Evolutionary conservation across 2,113 vertebrate genomes (phyloP).

Genomic region (Bos indicus): DNA sequence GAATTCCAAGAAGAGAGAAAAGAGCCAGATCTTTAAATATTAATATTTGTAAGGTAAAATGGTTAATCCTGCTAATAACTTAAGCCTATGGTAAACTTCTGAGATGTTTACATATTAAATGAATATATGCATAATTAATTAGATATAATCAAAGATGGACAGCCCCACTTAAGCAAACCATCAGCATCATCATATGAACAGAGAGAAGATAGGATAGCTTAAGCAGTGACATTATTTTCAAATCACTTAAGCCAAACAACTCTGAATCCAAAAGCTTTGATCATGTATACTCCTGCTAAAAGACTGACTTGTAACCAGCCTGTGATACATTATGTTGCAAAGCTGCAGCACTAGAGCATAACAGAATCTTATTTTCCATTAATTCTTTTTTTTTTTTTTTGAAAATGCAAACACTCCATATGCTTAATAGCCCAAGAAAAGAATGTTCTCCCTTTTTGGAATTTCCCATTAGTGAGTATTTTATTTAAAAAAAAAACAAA

Average conservation of each 20-base stretch:
- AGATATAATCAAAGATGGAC: not conserved
- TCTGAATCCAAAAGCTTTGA: constrained; percentile 68
- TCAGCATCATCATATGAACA: constrained; percentile 53
- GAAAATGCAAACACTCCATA: constrained; percentile 73
- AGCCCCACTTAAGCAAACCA: constrained; percentile 35
- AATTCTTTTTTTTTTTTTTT: constrained; percentile 61
- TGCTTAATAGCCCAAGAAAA: constrained; percentile 73
- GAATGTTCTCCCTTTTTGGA: constrained; percentile 67
- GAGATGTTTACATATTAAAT: not conserved
- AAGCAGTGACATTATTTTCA: constrained; percentile 65
- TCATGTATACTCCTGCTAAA: constrained; percentile 65
- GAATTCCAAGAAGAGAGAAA: not conserved
- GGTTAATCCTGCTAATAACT: not conserved
- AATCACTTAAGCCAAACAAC: constrained; percentile 66
- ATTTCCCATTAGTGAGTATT: constrained; percentile 71
- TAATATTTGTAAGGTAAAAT: constrained; percentile 6
- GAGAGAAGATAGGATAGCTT: constrained; percentile 48
- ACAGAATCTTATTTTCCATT: constrained; percentile 72
- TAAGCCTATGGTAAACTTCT: constrained; percentile 28
- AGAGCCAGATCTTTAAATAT: not conserved
- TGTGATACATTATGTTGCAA: constrained; percentile 59
- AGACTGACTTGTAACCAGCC: constrained; percentile 67
- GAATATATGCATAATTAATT: constrained; percentile 48
- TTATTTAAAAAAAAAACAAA: constrained; percentile 32
- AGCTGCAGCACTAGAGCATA: constrained; percentile 41